Conservation (phyloP, 2,113 vertebrate species). For the Seriola dumerili region DNA sequence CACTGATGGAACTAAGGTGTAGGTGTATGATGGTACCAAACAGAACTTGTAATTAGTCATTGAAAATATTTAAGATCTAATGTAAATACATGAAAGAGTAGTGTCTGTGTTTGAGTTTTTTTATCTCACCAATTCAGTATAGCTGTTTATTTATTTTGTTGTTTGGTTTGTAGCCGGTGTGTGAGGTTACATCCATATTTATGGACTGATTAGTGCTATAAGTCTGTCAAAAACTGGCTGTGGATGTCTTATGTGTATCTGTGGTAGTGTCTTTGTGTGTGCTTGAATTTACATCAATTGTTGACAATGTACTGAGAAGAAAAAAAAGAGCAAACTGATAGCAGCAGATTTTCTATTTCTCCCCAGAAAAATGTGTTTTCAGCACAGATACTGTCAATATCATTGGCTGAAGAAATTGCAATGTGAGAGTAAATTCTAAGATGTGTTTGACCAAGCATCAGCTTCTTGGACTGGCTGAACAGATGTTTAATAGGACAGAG, state of each 20-base stretch:
- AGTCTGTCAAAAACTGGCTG: neutral
- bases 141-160: neutral
- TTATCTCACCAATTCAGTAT: neutral
- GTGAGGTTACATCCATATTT: neutral
- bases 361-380: conserved; percentile 14
- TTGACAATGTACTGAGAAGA: neutral
- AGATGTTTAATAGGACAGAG: conserved; percentile 53
- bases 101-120: neutral
- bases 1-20: neutral
- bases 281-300: conserved; percentile 8
- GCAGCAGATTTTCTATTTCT: neutral
- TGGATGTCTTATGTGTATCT: neutral
- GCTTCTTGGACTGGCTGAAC: conserved; percentile 17
- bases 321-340: neutral
- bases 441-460: conserved; percentile 13
- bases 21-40: neutral
- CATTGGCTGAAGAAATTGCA: conserved; percentile 4
- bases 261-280: neutral
- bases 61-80: conserved; percentile 13
- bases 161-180: neutral
- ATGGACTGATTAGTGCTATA: neutral
- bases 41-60: neutral
- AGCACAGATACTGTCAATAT: neutral
- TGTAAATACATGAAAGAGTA: conserved; percentile 8
- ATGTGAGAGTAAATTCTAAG: neutral